phyloP scores from a whole-genome alignment of 2,113 vertebrate species.

The Anser brachyrhynchus region DNA sequence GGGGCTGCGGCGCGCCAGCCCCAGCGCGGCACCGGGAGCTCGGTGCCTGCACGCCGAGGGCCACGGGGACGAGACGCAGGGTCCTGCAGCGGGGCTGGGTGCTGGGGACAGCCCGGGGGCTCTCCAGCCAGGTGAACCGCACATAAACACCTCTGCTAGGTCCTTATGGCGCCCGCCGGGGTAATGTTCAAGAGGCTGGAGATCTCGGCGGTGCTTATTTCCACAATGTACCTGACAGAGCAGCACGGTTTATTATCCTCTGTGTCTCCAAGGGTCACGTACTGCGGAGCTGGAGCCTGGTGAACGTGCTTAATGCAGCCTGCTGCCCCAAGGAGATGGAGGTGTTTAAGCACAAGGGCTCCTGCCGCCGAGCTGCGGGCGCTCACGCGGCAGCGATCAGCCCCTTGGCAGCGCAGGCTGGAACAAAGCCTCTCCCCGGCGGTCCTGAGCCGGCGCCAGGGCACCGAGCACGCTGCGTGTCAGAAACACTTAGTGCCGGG shows the following conservation, averaged over 20 bases:
- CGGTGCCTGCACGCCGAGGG: background rate
- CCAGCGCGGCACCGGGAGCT: background rate
- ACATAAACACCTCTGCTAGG: fast-evolving
- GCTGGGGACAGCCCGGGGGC: no score
- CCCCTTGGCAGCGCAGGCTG: background rate
- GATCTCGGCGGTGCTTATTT: background rate
- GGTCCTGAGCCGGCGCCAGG: background rate
- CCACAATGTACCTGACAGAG: background rate
- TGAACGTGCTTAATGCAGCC: background rate
- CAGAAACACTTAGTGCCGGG: fast-evolving
- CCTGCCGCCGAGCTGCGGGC: background rate
- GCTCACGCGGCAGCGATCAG: background rate
- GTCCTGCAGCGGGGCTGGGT: fast-evolving
- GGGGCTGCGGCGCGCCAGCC: background rate
- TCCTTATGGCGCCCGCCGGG: fast-evolving
- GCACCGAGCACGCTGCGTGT: fast-evolving
- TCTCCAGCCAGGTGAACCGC: background rate
- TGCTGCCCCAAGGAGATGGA: background rate
- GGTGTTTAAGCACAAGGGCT: background rate
- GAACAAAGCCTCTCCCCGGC: background rate
- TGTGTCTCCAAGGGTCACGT: fast-evolving
- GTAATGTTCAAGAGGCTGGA: fast-evolving
- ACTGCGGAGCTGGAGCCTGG: background rate
- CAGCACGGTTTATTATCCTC: background rate
- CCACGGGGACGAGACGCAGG: fast-evolving